A percentile compares a stretch with the other conserved stretches of the same genome.
Conservation (phyloP, 2,797 vertebrate species). For the Sibirionetta formosa region DNA sequence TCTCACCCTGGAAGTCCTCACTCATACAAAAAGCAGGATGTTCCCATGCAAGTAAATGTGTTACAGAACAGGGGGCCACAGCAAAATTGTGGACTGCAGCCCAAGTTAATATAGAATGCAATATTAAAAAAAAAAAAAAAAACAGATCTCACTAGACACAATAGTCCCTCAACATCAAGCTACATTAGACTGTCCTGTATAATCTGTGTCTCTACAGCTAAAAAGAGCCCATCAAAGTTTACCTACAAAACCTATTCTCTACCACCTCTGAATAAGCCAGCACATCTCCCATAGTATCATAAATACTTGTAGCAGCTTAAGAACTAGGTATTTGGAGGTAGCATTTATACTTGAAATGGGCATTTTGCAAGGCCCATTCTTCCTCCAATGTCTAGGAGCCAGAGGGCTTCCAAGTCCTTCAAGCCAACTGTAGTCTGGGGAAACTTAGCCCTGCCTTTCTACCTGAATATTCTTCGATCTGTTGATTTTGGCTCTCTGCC, state of each 20-base stretch:
- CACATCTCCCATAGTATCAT: background rate
- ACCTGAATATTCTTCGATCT: constrained; percentile 23
- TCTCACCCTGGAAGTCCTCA: background rate
- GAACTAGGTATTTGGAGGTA: background rate
- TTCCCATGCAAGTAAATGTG: background rate
- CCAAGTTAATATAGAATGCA: background rate
- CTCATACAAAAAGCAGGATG: background rate
- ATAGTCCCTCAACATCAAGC: background rate
- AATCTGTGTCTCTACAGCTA: background rate
- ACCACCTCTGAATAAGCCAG: background rate
- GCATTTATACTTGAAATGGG: background rate
- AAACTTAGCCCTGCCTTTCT: constrained; percentile 21
- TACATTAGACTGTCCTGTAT: background rate
- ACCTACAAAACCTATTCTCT: background rate
- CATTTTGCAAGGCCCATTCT: constrained; percentile 6
- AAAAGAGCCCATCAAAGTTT: background rate
- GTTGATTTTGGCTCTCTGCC: constrained; percentile 26
- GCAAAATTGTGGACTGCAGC: background rate
- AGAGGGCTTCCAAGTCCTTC: constrained; percentile 25
- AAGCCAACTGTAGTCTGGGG: background rate
- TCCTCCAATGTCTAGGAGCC: background rate
- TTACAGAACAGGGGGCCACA: background rate
- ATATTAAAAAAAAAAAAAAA: background rate
- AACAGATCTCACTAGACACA: background rate
- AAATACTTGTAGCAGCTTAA: background rate